Evolutionary conservation across 92 coral and sea anemone species (phyloP), one percentile per base, ranked within the genome.

Genomic region (Epizoanthus stellaris): DNA sequence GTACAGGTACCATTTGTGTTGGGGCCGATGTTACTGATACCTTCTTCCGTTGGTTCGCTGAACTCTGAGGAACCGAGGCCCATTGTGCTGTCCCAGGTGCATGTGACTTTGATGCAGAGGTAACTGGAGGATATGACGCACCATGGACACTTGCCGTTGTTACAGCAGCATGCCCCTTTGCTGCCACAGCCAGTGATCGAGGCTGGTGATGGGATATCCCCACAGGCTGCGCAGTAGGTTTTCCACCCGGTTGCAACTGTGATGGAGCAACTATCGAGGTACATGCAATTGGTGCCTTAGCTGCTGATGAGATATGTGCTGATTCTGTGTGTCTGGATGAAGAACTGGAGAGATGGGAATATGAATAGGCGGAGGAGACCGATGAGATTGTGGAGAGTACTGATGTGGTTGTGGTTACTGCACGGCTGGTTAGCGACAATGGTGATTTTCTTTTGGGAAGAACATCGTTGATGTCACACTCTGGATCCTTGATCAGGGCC

Each of bases 401-500:
- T n/a, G 92, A 75, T n/a, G 90, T 86, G 52, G 91, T 77, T 10
- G 90, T 81, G 56, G 66, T 43, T 20, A 66, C 76, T 63, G 88
- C 75, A 12, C 94, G 87, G 49, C 92, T 76, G 76, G 89, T 70
- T 65, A 91, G 93, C 7, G 93, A 91, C 69, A 75, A 90, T 62
- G 96, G 91, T 58, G 90, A 87, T 87, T 94, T 96, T 57, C 95
- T 87, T 54, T 98, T 95, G 23, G 99, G 99, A 43, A 96, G 97
- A 63, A 95, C 98, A 81, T 96, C 98, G 57, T 92, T 96, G 72
- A 96, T 96, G 73, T 96, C 99, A 67, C 99, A 96, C 66, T 96
- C 99, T 8, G 99, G 99, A 70, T 96, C 99, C 80, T 96, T 96
- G 70, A 96, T 94, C 12, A 96, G 95, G 75, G 99, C 98, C 12